These are phyloP conservation scores for Crax fasciolata DNA, from an alignment of 2,797 vertebrate genomes.

Conservation along the genomic window DNA sequence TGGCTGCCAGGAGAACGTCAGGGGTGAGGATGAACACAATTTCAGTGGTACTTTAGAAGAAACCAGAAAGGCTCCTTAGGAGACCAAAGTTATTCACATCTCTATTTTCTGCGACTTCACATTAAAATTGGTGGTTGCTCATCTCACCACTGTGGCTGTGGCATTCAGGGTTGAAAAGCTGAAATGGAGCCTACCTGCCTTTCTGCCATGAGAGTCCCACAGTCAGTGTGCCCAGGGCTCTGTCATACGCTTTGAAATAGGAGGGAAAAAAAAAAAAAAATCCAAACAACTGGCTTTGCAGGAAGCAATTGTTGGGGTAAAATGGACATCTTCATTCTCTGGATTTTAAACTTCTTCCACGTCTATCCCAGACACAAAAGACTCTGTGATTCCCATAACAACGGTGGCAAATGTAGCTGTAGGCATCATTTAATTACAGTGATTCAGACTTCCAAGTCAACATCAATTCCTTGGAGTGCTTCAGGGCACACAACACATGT, in stretches of 20 bases:
- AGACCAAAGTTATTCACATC: neutral
- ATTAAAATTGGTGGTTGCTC: neutral
- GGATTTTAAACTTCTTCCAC: constrained; percentile 1
- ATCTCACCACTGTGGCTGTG: neutral
- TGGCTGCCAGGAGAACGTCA: neutral
- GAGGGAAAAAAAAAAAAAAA: neutral
- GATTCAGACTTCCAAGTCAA: constrained; percentile 9
- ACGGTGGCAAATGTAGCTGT: constrained; percentile 49
- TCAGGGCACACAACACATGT: neutral
- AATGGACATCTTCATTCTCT: neutral
- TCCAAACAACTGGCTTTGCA: neutral
- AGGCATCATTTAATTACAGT: constrained; percentile 34
- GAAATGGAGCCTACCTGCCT: neutral
- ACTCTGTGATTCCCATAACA: constrained; percentile 39
- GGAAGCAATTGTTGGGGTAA: neutral
- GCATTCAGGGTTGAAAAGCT: neutral
- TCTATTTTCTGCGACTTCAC: neutral
- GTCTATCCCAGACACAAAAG: constrained; percentile 28
- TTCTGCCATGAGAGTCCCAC: neutral
- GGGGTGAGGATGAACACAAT: neutral
- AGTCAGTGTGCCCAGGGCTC: rapidly evolving
- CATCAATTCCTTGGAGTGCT: constrained; percentile 14
- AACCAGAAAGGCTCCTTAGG: neutral
- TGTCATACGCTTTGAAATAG: neutral
- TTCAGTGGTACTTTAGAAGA: neutral